Evolutionary conservation across 2,113 vertebrate genomes (phyloP).

Genomic region (Embiotoca jacksoni): DNA sequence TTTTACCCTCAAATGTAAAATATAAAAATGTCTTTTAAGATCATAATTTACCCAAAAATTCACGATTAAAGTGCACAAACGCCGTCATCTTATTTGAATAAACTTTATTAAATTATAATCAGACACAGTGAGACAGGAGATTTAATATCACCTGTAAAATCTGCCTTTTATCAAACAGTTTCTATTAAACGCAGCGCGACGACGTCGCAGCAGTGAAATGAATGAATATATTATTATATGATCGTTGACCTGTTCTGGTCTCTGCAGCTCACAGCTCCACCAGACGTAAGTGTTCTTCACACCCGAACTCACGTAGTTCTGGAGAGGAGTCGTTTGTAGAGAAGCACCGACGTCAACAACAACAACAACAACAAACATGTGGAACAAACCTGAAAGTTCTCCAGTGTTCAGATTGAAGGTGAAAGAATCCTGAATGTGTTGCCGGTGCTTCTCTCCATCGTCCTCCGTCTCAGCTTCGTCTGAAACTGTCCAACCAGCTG

Average conservation of each 20-base stretch:
- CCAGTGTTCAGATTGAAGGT: neutral
- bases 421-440: neutral
- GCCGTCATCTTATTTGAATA: neutral
- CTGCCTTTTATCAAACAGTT: neutral
- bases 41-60: too few relatives aligned
- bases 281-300: conserved; percentile 71
- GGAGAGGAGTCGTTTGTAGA: conserved; percentile 35
- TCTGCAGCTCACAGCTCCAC: conserved; percentile 63
- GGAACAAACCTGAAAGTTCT: neutral
- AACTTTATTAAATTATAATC: too few relatives aligned
- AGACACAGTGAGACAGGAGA: too few relatives aligned
- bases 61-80: too few relatives aligned
- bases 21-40: too few relatives aligned
- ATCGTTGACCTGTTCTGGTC: conserved; percentile 34
- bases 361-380: neutral
- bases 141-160: neutral
- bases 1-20: too few relatives aligned
- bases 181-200: neutral
- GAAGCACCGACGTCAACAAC: conserved; percentile 23
- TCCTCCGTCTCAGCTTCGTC: conserved; percentile 27
- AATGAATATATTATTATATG: neutral
- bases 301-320: neutral
- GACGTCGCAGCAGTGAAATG: neutral
- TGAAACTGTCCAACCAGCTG: neutral
- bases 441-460: conserved; percentile 46